Evolutionary conservation across 2,113 vertebrate species (phyloP), one percentile per base, ranked within the genome.

Genomic region (Thamnaconus septentrionalis): DNA sequence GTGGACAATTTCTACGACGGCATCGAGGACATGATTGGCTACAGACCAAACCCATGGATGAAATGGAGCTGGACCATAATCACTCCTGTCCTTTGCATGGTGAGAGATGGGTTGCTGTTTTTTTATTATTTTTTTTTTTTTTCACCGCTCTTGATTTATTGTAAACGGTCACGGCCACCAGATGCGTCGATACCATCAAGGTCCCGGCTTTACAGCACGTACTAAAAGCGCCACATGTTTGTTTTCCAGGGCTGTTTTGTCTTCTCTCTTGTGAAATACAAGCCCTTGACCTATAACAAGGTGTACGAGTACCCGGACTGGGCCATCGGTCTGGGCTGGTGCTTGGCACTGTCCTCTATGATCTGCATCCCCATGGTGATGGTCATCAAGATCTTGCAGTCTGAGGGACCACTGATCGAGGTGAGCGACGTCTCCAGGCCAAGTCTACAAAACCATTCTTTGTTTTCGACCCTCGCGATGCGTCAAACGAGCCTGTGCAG

Each of bases 1-100:
- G 95, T 92, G 84, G 94, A 99, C 91, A 96, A 96, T 90, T 95
- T 99, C 89, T 99, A 99, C 71, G 94, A 98, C 69, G 95, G 91
- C 78, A 93, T 99, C 79, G 97, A 99, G 85, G 97, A 99, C 79
- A 99, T 99, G 97, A 98, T 99, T 71, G 97, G 97, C 88, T 99
- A 98, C 88, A 94, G 94, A 92, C 97, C 97, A 63, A 97, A 96
- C 82, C 82, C 93, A 10, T 99, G 97, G 97, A 98, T 99, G 97
- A 98, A 98, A 84, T 98, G 94, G 95, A 98, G 97, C 93, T 99
- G 97, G 97, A 92, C 92, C 81, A 65, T 96, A 65, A 91, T 98
- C 87, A 99, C 97, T 55, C 97, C 97, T 45, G 85, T 96, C 83
- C 95, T 99, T 57, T 99, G 97, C 8, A 86, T 95, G 90, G 97